Base-by-base conservation (phyloP, 92 coral and sea anemone species). In the Palythoa grandis region DNA sequence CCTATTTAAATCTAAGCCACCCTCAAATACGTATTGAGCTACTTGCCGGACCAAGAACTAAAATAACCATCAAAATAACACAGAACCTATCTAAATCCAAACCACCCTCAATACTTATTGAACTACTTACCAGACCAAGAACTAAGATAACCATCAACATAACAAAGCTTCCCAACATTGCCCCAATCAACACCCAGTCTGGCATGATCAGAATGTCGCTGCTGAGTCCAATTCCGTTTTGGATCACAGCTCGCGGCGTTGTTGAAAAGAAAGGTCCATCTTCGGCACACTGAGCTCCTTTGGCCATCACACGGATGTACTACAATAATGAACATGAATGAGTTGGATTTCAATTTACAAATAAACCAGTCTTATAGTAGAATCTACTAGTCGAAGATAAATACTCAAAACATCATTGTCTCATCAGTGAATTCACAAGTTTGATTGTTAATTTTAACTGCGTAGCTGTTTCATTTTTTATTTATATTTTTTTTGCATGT, bases 211-310 rank as follows among this genome's bases (percentile, higher is more conserved):
- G 92, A 39, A 96, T 96, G 74, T 92, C 92, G 52, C 93, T 89
- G 60, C 92, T 91, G 73, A 96, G 89, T 16, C 93, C 96, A 69
- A 96, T 96, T 29, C 99, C 99, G 70, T 96, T 96, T 78, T 94
- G 98, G 50, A 94, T 96, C 12, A 95, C 95, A 3, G 78, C 78
- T 12, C 99, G 95, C 12, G 99, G 99, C 23, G 99, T 96, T 70
- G 99, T 95, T 29, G 99, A 65, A 89, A 96, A 96, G 87, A 96
- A 96, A 6, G 99, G 99, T 10, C 99, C 99, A 63, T 94, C 94
- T 73, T 94, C 96, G 29, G 98, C 95, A 82, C 99, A 96, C 74
- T 93, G 94, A 6, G 99, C 99, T 37, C 99, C 99, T 58, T 77
- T 84, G 10, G 99, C 98, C 99, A 96, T 96, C 29, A 96, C 99